phyloP scores from a whole-genome alignment of 2,113 vertebrate genomes.

The Himantopus leucocephalus region DNA sequence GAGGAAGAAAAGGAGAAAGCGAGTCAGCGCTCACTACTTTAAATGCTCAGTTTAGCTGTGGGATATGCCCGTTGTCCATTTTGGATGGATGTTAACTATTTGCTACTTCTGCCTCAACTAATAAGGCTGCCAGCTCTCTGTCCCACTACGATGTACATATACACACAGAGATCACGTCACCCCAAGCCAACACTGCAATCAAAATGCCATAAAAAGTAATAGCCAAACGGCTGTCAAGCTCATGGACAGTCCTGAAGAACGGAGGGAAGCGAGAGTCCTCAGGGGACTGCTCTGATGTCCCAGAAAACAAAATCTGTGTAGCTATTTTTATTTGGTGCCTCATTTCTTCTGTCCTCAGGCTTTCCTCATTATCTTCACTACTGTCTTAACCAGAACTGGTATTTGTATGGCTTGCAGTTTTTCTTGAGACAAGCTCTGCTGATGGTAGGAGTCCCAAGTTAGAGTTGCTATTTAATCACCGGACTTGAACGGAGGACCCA shows the following conservation, averaged over 20 bases:
- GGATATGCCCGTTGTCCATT: neutral
- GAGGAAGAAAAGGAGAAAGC: neutral
- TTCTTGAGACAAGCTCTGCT: neutral
- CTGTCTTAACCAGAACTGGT: neutral
- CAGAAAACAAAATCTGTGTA: conserved; percentile 23
- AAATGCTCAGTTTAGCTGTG: neutral
- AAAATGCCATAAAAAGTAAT: neutral
- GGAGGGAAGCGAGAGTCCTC: neutral
- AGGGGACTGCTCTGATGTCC: neutral
- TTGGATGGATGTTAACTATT: neutral
- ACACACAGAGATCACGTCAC: neutral
- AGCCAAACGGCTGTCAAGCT: neutral
- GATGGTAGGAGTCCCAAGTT: neutral
- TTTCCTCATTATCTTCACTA: conserved; percentile 1
- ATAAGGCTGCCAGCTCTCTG: neutral
- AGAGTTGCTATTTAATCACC: neutral
- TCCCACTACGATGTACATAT: neutral
- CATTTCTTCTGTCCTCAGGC: conserved; percentile 21
- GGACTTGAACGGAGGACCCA: neutral
- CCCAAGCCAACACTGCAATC: neutral
- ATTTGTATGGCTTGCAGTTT: neutral
- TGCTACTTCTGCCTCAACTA: neutral
- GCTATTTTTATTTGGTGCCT: conserved; percentile 54
- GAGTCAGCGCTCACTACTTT: neutral
- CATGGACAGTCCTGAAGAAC: neutral